A percentile compares a stretch with the other conserved stretches of the same genome.
Conservation (phyloP, 92 coral and sea anemone genomes). For the Phymanthus crucifer region DNA sequence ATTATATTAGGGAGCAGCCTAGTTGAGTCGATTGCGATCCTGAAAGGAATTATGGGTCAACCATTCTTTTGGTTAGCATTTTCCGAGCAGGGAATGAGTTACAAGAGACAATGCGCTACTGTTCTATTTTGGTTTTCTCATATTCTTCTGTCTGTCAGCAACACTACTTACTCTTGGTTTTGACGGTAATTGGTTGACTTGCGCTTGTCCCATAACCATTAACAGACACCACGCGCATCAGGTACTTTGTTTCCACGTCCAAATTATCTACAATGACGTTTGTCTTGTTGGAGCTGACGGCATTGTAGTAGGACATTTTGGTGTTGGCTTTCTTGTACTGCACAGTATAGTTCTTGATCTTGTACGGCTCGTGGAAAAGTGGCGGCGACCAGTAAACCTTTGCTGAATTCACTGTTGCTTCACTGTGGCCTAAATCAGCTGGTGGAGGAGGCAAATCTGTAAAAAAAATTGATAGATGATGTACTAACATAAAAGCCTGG, state of each 20-base stretch:
- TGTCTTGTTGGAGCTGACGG: neutral
- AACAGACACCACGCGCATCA: too few relatives aligned
- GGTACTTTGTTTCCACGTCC: neutral
- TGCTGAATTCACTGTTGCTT: conserved; percentile 3
- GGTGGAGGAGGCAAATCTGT: conserved; percentile 34
- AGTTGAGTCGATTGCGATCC: too few relatives aligned
- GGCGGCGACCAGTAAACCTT: conserved; percentile 24
- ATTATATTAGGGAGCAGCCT: too few relatives aligned
- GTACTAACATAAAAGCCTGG: too few relatives aligned
- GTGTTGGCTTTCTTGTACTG: conserved; percentile 35
- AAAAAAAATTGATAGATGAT: neutral
- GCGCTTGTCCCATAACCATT: conserved; percentile 18
- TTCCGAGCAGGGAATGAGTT: too few relatives aligned
- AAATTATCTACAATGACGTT: neutral
- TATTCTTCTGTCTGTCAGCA: too few relatives aligned
- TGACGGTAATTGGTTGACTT: conserved; percentile 19
- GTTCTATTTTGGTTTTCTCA: too few relatives aligned
- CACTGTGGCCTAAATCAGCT: neutral
- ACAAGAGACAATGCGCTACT: too few relatives aligned
- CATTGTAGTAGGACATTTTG: conserved; percentile 18
- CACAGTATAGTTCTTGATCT: conserved; percentile 29
- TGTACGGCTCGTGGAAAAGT: neutral
- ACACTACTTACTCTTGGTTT: conserved; percentile 18
- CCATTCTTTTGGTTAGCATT: too few relatives aligned
- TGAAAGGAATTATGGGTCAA: too few relatives aligned